phyloP scores from a whole-genome alignment of 2,797 vertebrate species.

The Ataeniobius toweri region DNA sequence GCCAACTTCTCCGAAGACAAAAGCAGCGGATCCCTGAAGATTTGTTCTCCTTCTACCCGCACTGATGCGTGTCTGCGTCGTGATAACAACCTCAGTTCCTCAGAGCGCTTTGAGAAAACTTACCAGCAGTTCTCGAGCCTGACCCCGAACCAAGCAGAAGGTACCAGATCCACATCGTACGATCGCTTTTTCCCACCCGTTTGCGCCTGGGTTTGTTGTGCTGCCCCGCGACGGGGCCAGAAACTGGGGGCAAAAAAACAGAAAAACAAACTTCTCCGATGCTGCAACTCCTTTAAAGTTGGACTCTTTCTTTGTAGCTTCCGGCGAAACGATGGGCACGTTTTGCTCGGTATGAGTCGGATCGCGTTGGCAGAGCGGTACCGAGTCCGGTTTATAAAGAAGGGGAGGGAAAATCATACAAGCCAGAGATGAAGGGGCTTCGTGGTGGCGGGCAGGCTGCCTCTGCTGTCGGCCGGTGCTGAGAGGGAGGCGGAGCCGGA shows the following conservation, averaged over 20 bases:
- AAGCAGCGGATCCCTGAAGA: neutral
- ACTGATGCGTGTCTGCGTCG: constrained; percentile 38
- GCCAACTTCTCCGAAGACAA: neutral
- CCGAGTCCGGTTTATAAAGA: constrained; percentile 44
- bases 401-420: neutral
- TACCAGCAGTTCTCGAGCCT: constrained; percentile 80
- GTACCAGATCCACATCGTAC: constrained; percentile 86
- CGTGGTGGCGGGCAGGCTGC: constrained; percentile 62
- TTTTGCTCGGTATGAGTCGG: constrained; percentile 13
- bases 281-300: constrained; percentile 26
- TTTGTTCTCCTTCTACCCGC: constrained; percentile 4
- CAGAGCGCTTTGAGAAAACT: constrained; percentile 58
- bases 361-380: constrained; percentile 44
- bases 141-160: constrained; percentile 83
- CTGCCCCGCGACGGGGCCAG: constrained; percentile 73
- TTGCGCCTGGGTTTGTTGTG: constrained; percentile 57
- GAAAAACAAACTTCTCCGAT: constrained; percentile 51
- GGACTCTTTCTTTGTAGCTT: constrained; percentile 7
- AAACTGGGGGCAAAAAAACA: constrained; percentile 47
- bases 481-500: constrained; percentile 76
- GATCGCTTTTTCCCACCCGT: constrained; percentile 31
- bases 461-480: constrained; percentile 56
- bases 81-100: constrained; percentile 47
- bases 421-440: constrained; percentile 57
- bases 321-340: constrained; percentile 29